Base-by-base conservation (phyloP, 2,888 invertebrate genomes). In the Habrosyne pyritoides region DNA sequence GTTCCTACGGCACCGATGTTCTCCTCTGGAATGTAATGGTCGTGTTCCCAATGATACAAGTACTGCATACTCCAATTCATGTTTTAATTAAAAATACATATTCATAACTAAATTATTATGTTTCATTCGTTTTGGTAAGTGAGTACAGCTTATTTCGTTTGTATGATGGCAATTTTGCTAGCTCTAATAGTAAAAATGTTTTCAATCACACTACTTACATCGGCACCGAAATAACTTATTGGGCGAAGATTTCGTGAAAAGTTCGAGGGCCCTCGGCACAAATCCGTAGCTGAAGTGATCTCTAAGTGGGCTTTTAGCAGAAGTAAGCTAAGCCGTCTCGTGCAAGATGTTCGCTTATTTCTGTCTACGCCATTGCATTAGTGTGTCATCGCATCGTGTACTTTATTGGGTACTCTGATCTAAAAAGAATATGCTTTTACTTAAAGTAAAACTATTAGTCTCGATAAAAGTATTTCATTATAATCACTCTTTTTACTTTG, bases 271-370 rank as follows among this genome's bases (percentile, higher is more conserved):
- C 84, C 84, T 86, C 82, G 70, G 79, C 79, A 79, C 84, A 89
- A 89, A 91, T 90, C 90, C 90, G 84, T 71, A 77, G 75, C 79
- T 81, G 86, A 88, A 87, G 86, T 88, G 88, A 86, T 86, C 81
- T 88, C 86, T 91, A 90, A 92, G 91, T 91, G 90, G 89, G 91
- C 91, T 92, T 91, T 91, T 91, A 91, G 89, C 79, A 82, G 80
- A 81, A 89, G 87, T 86, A 82, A 87, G 89, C 87, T 91, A 88
- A 92, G 89, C 89, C 89, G 85, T 86, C 88, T 84, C 78, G 77
- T 82, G 84, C 89, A 88, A 85, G 82, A 86, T 84, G 87, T 87
- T 85, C 80, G 76, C 80, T 87, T 86, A 88, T 87, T 90, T 86
- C 84, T 85, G 77, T 84, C 81, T 82, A 79, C 79, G 75, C 81